Evolutionary conservation across 2,113 vertebrate genomes (phyloP), one percentile per base, ranked within the genome.

Genomic region (Megaleporinus macrocephalus): DNA sequence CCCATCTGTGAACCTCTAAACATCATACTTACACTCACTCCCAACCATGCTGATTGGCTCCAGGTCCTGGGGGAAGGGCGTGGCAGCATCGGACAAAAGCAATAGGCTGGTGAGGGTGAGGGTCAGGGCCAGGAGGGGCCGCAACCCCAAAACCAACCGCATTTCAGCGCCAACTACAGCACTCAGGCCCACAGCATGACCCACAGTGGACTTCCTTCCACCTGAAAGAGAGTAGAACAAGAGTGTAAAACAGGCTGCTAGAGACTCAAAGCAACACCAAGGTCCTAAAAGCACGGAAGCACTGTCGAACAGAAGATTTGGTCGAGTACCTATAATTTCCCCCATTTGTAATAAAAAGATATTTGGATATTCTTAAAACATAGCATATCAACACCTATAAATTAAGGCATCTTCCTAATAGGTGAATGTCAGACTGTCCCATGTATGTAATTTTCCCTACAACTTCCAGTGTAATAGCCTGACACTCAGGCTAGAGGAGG

Each of bases 21-120:
- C n/a, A 5, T 51, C 22, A n/a, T 78, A 90, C 94, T 93, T 70
- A 95, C 94, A 55, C 51, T 93, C 92, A 85, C 88, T 89, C 78
- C 90, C 91, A 75, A 94, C 89, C 0, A 85, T 55, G 88, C 90
- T 91, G 93, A 95, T 91, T 29, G 94, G 92, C 76, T 95, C 93
- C 87, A 94, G 88, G 89, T 95, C 94, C 72, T 93, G 93, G 76
- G 94, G 94, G 83, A 95, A 95, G 70, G 93, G 92, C 4, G 86
- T 82, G 65, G 87, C 90, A 71, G 88, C 93, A 9, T 86, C 86
- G 87, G 87, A 86, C 80, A 86, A 86, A 75, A 76, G 89, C 76
- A 86, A 86, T 74, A 91, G 83, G 84, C 89, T 84, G 79, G 87
- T 79, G 13, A 92, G 53, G 87, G 88, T 36, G 89, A 92, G 80